These are phyloP conservation scores for Heliocidaris tuberculata DNA, from an alignment of 35 echinoderm and acorn worm genomes.

Conservation along the genomic window DNA sequence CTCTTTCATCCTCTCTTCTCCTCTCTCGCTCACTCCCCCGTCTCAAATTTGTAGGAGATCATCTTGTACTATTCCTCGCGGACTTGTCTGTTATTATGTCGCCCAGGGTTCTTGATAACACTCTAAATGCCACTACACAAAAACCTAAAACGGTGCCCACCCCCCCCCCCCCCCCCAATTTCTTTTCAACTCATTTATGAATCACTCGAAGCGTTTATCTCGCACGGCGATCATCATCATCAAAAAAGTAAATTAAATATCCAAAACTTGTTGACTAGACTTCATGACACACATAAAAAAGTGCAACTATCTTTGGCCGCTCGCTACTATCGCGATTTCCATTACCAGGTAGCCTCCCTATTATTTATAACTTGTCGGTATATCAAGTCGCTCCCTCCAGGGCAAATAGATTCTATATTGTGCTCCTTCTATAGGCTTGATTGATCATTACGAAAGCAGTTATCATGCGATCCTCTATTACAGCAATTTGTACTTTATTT, in stretches of 20 bases:
- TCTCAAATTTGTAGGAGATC: background rate
- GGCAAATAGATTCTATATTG: background rate
- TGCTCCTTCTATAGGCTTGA: background rate
- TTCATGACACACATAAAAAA: background rate
- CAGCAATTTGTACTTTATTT: slow-evolving; percentile 4
- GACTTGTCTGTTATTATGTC: background rate
- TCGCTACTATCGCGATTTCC: background rate
- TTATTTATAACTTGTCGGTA: background rate
- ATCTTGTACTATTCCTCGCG: background rate
- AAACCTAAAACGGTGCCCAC: background rate
- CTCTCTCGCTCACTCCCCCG: background rate
- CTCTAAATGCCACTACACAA: background rate
- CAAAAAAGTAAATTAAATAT: background rate
- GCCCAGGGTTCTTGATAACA: background rate
- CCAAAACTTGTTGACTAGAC: background rate
- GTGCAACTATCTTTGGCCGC: background rate
- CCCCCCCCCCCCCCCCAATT: background rate
- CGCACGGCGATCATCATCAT: background rate
- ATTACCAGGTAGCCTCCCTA: background rate
- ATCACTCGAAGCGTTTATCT: background rate
- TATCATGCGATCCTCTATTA: background rate
- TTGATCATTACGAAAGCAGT: slow-evolving; percentile 11
- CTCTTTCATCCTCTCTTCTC: background rate
- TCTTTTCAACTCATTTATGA: slow-evolving; percentile 3
- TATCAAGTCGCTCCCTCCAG: background rate